Conservation (phyloP, 2,797 vertebrate genomes). For the Pyrocephalus nanus region DNA sequence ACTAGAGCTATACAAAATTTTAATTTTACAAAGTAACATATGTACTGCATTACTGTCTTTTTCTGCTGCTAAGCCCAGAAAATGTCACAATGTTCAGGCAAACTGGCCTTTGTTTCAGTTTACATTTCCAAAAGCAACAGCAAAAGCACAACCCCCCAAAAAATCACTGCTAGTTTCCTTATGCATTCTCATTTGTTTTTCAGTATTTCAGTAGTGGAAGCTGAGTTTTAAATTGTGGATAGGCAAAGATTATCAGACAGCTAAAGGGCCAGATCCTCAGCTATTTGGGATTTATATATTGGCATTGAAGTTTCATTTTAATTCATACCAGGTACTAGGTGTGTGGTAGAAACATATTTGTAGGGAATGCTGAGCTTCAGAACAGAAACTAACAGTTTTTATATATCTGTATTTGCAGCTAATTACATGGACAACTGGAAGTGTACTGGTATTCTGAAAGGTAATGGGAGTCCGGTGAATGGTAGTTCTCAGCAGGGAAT, state of each 20-base stretch:
- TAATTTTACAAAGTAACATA: not conserved
- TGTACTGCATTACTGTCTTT: not conserved
- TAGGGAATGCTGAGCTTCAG: not conserved
- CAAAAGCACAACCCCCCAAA: not conserved
- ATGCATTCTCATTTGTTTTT: not conserved
- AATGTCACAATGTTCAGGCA: not conserved
- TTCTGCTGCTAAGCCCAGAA: not conserved
- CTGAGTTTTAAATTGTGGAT: not conserved
- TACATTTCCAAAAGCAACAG: not conserved
- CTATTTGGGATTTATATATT: not conserved
- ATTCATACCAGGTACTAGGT: not conserved
- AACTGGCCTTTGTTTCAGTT: not conserved
- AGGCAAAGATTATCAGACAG: not conserved
- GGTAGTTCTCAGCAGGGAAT: slow-evolving; percentile 87
- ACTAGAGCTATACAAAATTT: not conserved
- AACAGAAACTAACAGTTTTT: not conserved
- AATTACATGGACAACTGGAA: slow-evolving; percentile 99
- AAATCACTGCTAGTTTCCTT: not conserved
- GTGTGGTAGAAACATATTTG: not conserved
- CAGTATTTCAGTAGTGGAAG: not conserved
- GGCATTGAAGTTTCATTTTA: not conserved
- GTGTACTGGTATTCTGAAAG: slow-evolving; percentile 96
- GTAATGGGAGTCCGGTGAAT: slow-evolving; percentile 94
- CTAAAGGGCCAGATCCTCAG: not conserved
- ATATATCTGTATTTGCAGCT: slow-evolving; percentile 76